phyloP scores from a whole-genome alignment of 2,888 invertebrate species.

The Nemoura dubitans region DNA sequence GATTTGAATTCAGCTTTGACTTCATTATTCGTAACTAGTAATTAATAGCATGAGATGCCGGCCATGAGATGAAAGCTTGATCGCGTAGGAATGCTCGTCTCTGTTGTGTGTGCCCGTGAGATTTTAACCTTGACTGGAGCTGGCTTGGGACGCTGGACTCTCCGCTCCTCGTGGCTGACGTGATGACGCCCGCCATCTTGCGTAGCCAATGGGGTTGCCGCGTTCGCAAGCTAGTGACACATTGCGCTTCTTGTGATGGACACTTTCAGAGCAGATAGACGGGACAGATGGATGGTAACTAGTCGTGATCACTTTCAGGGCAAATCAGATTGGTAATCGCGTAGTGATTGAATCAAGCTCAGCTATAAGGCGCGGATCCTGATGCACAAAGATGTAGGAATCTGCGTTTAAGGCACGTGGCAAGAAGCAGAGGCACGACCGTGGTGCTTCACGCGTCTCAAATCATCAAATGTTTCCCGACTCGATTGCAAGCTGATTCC shows the following conservation, averaged over 20 bases:
- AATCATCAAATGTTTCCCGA: too few relatives aligned
- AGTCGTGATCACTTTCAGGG: not conserved
- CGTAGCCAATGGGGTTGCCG: slow-evolving; percentile 24
- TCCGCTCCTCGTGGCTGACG: not conserved
- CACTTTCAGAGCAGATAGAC: not conserved
- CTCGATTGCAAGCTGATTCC: too few relatives aligned
- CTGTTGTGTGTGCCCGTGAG: not conserved
- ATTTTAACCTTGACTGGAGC: slow-evolving; percentile 17
- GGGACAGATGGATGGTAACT: not conserved
- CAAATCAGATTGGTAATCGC: not conserved
- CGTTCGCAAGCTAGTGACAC: slow-evolving; percentile 1
- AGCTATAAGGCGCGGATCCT: too few relatives aligned
- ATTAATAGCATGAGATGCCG: slow-evolving; percentile 27
- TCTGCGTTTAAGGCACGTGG: too few relatives aligned
- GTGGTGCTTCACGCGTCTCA: too few relatives aligned
- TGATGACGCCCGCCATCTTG: not conserved
- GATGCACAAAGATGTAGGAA: too few relatives aligned
- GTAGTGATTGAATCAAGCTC: not conserved
- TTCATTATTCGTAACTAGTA: slow-evolving; percentile 36
- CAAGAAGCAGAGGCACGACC: too few relatives aligned
- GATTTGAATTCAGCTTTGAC: slow-evolving; percentile 36
- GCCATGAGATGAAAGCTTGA: slow-evolving; percentile 26
- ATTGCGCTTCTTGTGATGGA: not conserved
- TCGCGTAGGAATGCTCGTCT: slow-evolving; percentile 36
- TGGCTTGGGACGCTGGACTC: not conserved